These are phyloP conservation scores for Melanotaenia pygmaea DNA, from an alignment of 2,797 vertebrate species.

Conservation along the genomic window DNA sequence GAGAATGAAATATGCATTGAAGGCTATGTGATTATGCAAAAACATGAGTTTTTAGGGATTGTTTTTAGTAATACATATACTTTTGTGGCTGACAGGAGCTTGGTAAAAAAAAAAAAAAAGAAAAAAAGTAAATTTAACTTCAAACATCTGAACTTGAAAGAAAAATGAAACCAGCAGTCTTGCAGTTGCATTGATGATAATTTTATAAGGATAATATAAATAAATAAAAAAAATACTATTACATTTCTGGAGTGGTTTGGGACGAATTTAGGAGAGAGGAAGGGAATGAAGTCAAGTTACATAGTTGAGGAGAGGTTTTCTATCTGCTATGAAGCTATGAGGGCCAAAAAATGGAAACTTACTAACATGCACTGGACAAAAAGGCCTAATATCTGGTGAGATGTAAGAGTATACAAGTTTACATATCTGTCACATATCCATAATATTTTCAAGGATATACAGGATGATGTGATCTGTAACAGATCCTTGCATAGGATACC, in stretches of 20 bases:
- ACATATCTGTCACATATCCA: too few relatives aligned
- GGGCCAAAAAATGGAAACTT: background rate
- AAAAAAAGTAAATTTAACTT: background rate
- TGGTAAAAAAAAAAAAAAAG: too few relatives aligned
- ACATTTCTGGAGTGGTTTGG: background rate
- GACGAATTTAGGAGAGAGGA: background rate
- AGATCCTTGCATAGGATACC: too few relatives aligned
- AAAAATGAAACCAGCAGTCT: background rate
- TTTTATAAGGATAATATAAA: background rate
- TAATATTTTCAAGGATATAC: too few relatives aligned
- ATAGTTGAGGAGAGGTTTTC: background rate
- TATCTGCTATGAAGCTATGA: background rate
- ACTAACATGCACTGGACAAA: background rate
- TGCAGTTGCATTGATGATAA: background rate
- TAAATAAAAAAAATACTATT: background rate
- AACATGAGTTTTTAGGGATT: too few relatives aligned
- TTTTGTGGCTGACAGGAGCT: too few relatives aligned
- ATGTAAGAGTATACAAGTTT: too few relatives aligned
- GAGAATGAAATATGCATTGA: background rate
- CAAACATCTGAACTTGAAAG: background rate
- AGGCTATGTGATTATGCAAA: too few relatives aligned
- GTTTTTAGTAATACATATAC: too few relatives aligned
- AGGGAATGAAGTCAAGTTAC: conserved; percentile 37
- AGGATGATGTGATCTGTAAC: too few relatives aligned
- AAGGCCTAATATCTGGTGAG: too few relatives aligned